Percentiles rank a stretch among this genome's conserved stretches.
Conservation (phyloP, 2,888 invertebrate species). For the Troglohyphantes excavatus region DNA sequence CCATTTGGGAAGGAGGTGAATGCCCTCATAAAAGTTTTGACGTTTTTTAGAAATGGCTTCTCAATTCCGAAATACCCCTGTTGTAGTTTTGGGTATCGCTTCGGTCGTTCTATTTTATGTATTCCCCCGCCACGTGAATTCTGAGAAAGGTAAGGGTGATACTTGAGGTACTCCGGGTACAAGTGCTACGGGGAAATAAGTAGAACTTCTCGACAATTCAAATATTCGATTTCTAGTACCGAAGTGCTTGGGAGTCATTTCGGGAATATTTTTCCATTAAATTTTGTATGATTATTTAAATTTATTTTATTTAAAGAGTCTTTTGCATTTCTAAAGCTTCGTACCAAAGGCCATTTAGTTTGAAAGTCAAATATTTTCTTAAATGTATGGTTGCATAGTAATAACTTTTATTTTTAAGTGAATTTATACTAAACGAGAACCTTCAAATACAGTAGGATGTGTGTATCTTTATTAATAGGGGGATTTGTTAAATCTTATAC, state of each 20-base stretch:
- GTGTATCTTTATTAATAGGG: no score
- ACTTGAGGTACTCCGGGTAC: background rate
- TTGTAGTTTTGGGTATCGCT: background rate
- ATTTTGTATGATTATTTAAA: background rate
- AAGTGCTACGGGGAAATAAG: background rate
- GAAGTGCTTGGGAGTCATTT: background rate
- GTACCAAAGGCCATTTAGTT: no score
- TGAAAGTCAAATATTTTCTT: no score
- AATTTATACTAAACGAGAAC: no score
- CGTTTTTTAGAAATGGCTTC: background rate
- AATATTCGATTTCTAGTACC: background rate
- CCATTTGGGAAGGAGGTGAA: conserved; percentile 26
- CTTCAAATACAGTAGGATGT: no score
- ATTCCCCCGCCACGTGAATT: background rate
- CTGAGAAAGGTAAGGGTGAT: background rate
- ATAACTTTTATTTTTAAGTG: no score
- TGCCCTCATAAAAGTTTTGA: conserved; percentile 15
- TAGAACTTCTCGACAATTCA: background rate
- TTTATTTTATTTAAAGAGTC: background rate
- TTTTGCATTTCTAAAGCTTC: no score
- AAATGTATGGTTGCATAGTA: no score
- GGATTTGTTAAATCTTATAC: no score
- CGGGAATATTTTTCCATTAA: background rate
- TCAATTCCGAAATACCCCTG: background rate
- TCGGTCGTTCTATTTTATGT: background rate